Percentiles rank a stretch among this genome's conserved stretches.
Evolutionary conservation across 2,797 vertebrate genomes (phyloP).

Genomic region (Serranus cabrilla): DNA sequence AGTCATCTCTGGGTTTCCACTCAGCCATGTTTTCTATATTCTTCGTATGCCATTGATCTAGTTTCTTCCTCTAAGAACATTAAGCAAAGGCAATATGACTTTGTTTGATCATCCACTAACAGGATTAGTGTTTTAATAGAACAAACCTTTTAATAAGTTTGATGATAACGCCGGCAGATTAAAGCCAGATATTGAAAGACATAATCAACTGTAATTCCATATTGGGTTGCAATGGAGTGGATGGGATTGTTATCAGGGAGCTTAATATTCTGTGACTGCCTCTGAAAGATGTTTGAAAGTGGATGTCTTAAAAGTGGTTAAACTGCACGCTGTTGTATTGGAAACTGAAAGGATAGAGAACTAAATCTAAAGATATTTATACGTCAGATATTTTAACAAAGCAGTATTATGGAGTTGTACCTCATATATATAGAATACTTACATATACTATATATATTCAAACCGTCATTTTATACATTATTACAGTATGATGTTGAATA

Average conservation of each 20-base stretch:
- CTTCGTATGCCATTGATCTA: slow-evolving; percentile 33
- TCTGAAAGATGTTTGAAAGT: slow-evolving; percentile 43
- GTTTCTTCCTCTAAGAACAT: slow-evolving; percentile 46
- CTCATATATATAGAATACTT: not conserved
- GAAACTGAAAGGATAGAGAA: too few species aligned
- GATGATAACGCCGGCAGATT: slow-evolving; percentile 70
- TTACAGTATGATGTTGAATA: too few species aligned
- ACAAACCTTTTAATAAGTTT: slow-evolving; percentile 73
- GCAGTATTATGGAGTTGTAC: too few species aligned
- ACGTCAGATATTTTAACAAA: not conserved
- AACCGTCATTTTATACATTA: too few species aligned
- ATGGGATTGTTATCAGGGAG: slow-evolving; percentile 48
- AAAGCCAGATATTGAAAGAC: slow-evolving; percentile 59
- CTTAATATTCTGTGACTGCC: slow-evolving; percentile 36
- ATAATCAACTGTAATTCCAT: slow-evolving; percentile 53
- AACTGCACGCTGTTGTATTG: slow-evolving; percentile 12
- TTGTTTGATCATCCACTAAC: slow-evolving; percentile 74
- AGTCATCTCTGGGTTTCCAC: not conserved
- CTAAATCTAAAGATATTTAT: too few species aligned
- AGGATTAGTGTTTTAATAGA: slow-evolving; percentile 74
- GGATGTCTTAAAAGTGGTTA: not conserved
- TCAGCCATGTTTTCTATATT: slow-evolving; percentile 15
- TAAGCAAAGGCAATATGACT: slow-evolving; percentile 49
- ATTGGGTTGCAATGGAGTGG: slow-evolving; percentile 35
- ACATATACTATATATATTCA: too few species aligned